Evolutionary conservation across 2,113 vertebrate genomes (phyloP).

Genomic region (Morphnarchus princeps): DNA sequence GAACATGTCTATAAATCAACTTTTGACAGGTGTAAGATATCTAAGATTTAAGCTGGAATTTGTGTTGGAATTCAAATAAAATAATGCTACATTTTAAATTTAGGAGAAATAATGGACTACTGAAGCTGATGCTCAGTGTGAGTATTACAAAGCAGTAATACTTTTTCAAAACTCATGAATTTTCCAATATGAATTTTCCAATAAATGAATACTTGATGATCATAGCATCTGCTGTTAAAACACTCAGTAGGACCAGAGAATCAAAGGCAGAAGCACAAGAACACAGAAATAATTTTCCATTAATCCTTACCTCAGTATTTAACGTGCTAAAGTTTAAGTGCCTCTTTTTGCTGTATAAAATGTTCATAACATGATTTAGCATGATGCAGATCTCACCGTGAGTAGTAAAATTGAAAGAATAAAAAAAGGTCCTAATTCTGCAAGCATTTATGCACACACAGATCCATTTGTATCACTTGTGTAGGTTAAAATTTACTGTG

Average conservation of each 20-base stretch:
- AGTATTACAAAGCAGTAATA: neutral
- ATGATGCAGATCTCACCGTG: neutral
- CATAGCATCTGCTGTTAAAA: neutral
- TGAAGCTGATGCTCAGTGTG: neutral
- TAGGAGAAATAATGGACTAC: neutral
- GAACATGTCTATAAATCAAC: neutral
- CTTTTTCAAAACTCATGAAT: neutral
- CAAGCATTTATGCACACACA: neutral
- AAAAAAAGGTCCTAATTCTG: neutral
- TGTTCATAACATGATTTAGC: neutral
- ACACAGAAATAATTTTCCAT: neutral
- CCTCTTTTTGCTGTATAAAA: neutral
- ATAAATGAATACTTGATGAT: neutral
- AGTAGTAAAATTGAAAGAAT: neutral
- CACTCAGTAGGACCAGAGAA: neutral
- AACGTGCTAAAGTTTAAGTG: neutral
- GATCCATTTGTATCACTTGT: neutral
- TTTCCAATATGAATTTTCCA: neutral
- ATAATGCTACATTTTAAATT: neutral
- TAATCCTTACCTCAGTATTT: neutral
- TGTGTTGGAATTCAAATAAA: neutral
- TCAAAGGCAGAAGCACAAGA: neutral
- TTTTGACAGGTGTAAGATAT: neutral
- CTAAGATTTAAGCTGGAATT: neutral
- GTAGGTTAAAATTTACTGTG: neutral